Evolutionary conservation across 2,113 vertebrate species (phyloP), one percentile per base, ranked within the genome.

Genomic region (Stomatorhinus ivindoensis): DNA sequence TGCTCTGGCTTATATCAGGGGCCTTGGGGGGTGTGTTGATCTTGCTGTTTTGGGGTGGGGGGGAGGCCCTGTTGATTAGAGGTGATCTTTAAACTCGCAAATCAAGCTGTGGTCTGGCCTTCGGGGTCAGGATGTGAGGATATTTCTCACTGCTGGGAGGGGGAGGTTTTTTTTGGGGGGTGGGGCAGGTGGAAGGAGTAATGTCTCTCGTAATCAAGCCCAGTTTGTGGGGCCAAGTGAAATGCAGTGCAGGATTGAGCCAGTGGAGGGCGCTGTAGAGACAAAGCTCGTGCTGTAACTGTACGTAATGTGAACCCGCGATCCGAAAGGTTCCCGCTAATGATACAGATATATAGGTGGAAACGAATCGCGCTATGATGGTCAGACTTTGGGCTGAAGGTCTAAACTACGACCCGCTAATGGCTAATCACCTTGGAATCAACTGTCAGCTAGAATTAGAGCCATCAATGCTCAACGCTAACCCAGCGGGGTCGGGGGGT

Each of bases 1-100:
- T 93, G 93, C 93, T 94, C 96, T 97, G 96, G 95, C 91, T 94
- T 96, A 15, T 92, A 95, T 97, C 96, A 96, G 76, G 24, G 90
- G 91, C 92, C 92, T 93, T 93, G 95, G 94, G 96, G 96, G 94
- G 94, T 94, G 93, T 95, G 96, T 94, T 92, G 92, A 92, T 94
- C 94, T 92, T 94, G 95, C 94, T 94, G 91, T 91, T 94, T 91
- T 13, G 3, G 15, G 73, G 13, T 39, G 73, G 35, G 73, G 94
- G 35, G 0, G 1, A 91, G 91, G 89, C 87, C 89, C 90, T 92
- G 90, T 91, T 94, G 94, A 96, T 97, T 96, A 97, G 95, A 93
- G 94, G 87, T 95, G 93, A 91, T 93, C 92, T 95, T 93, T 95
- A 91, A 93, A 93, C 93, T 95, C 87, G 0, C 95, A 95, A 96